Base-by-base conservation (phyloP, 30 jellyfish, hydroid and myxozoan genomes). In the Cassiopea andromeda region DNA sequence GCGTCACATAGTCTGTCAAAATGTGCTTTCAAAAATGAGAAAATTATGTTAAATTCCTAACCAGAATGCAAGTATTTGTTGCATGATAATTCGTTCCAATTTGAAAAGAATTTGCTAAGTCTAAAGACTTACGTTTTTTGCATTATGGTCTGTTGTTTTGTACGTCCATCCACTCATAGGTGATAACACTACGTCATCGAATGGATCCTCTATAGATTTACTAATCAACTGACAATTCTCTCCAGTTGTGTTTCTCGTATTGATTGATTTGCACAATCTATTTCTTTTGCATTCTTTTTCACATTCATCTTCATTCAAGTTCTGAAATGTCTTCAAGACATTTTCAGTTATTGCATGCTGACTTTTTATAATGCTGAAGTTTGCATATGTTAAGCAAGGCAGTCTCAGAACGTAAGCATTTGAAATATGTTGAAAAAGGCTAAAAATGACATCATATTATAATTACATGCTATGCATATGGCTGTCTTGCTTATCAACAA, bases 351-450 rank as follows among this genome's bases (percentile, higher is more conserved):
- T 66, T 10, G 8, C 44, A 67, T 16, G 45, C 9, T 67, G 81
- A 1, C 7, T 15, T n/a, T 46, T 68, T 44, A 60, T 57, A 15
- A 81, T 66, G 72, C 82, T 68, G 72, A 81, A 81, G 46, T 81
- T 81, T 44, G 81, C 90, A 67, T 81, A 81, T 38, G 45, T 15
- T 48, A 38, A 8, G 60, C 90, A 81, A 1, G 90, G 81, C 48
- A 70, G 38, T 79, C 90, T 46, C 48, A 81, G 15, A 5, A 64
- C 43, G 73, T 4, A 54, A 3, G 64, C 64, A 54, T 54, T 54
- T 0, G 64, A 6, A 0, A 54, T 6, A 54, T 10, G 12, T 6
- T 54, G 7, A 10, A 54, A 54, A 54, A 3, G 64, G 64, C 64
- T 54, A 54, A 54, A 10, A 54, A 54, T 54, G 12, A 54, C 38